phyloP scores from a whole-genome alignment of 2,113 vertebrate species.

The Cricetomys ansorgei region DNA sequence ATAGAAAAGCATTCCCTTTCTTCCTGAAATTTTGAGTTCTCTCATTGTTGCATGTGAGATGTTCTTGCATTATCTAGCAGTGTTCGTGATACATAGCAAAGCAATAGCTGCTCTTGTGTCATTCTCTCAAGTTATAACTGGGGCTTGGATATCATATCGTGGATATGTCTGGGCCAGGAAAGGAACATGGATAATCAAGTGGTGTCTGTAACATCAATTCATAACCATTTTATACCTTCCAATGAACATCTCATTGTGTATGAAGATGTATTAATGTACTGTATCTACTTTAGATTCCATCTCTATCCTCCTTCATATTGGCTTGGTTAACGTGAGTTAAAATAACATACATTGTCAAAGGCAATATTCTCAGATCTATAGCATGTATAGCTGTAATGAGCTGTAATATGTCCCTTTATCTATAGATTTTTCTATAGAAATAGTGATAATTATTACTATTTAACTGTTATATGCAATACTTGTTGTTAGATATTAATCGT shows the following conservation, averaged over 20 bases:
- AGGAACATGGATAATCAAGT: not conserved
- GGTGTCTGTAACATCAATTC: not conserved
- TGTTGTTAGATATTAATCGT: not conserved
- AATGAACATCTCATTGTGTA: not conserved
- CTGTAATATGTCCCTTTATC: not conserved
- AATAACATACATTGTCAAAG: fast-evolving
- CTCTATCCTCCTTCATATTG: too few species aligned
- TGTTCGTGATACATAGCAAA: not conserved
- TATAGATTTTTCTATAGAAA: not conserved
- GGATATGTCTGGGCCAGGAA: too few species aligned
- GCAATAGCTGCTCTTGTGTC: not conserved
- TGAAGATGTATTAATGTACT: not conserved
- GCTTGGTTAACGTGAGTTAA: not conserved
- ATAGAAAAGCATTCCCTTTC: not conserved
- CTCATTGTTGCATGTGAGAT: fast-evolving
- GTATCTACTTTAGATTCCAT: fast-evolving
- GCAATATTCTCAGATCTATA: not conserved
- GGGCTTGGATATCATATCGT: not conserved
- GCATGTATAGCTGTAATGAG: not conserved
- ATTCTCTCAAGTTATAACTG: not conserved
- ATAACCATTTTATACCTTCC: not conserved
- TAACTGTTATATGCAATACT: not conserved
- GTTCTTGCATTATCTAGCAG: not conserved
- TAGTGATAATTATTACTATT: not conserved
- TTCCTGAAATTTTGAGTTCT: not conserved